Evolutionary conservation across 2,888 invertebrate genomes (phyloP), one percentile per base, ranked within the genome.

Genomic region (Yponomeuta evonymella): DNA sequence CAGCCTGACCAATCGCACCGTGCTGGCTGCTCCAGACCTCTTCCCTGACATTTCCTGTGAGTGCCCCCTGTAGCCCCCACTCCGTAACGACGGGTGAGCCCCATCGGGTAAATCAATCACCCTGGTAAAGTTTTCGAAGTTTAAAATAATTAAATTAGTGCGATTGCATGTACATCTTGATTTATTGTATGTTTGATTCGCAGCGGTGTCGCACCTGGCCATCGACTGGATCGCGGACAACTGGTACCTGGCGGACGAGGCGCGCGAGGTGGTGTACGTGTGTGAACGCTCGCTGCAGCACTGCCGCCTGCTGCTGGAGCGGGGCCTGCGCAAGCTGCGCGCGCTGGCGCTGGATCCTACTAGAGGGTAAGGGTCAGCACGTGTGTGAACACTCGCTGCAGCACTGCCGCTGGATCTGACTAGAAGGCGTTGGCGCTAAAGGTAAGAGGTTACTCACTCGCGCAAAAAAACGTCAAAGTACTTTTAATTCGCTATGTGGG

Each of bases 201-300:
- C 85, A 95, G 96, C 94, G 75, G 95, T 97, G 74, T 94, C 94
- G 75, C 95, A 96, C 82, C 92, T 97, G 79, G 95, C 95, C 8
- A 85, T 95, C 75, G 98, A 98, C 89, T 98, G 98, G 98, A 89
- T 97, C 72, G 94, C 96, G 23, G 94, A 94, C 77, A 97, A 97
- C 90, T 97, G 97, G 97, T 98, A 97, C 90, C 94, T 97, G 82
- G 90, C 95, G 78, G 96, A 96, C 86, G 94, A 93, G 78, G 90
- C 89, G 71, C 93, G 94, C 74, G 95, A 94, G 81, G 93, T 94
- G 84, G 93, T 97, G 76, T 95, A 95, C 87, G 91, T 95, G 76
- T 97, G 97, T 87, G 93, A 93, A 73, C 87, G 89, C 70, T 81
- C 90, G 71, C 93, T 96, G 82, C 83, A 83, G 70, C 84, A 88